Base-by-base conservation (phyloP, 1,140 invertebrate species). In the Drosophila navojoa region DNA sequence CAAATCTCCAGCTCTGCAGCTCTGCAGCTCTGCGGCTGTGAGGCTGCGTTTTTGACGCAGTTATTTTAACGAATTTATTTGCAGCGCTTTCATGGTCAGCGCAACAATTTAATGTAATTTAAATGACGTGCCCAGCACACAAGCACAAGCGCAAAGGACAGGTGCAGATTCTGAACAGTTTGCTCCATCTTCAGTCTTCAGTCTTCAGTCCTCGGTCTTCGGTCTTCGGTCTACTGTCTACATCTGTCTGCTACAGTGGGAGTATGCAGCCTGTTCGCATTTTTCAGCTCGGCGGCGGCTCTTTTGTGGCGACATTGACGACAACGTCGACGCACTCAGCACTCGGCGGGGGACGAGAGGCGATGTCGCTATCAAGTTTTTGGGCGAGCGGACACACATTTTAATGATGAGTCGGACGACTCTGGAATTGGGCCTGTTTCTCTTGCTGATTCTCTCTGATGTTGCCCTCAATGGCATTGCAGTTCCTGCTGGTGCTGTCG, bases 61-160 rank as follows among this genome's bases (percentile, higher is more conserved):
- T 89, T 89, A 89, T 87, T 90, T 90, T 87, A 90, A 90, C 87
- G 87, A 90, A 90, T 90, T 90, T 90, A 90, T 90, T 90, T 90
- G 87, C 82, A 76, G 75, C 79, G 77, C 87, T 90, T 90, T 81
- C 81, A 86, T 90, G 78, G 79, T 90, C 86, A 86, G 78, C 79
- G 81, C 90, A 91, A 91, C 85, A 91, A 91, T 91, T 91, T 91
- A 91, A 91, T 91, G 90, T 91, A 91, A 91, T 91, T 91, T 91
- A 91, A 91, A 91, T 91, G 90, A 91, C 90, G 89, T 81, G 76
- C 84, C 85, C 84, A 89, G 79, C 71, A 86, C 79, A 64, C 19
- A 22, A 22, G 19, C 19, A 22, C 84, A 87, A 57, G 32, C 58
- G 75, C 66, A 66, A 64, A 70, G 71, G 77, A 80, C 76, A 69